phyloP scores from a whole-genome alignment of 2,113 vertebrate genomes.

The Ciconia boyciana region DNA sequence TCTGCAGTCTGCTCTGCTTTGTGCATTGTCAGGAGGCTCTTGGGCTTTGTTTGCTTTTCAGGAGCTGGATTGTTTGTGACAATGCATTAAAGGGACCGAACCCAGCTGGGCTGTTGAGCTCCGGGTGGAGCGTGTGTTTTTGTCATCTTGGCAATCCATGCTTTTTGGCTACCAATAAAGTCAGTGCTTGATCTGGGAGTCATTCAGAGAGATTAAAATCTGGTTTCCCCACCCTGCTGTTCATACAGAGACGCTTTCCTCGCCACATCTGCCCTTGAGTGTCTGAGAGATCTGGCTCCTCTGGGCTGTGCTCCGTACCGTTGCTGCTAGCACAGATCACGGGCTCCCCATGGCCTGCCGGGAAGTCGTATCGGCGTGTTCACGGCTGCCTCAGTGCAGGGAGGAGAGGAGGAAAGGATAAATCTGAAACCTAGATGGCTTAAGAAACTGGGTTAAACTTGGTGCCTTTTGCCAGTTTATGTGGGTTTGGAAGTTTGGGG shows the following conservation, averaged over 20 bases:
- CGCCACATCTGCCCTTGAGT: not conserved
- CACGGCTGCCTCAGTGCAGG: not conserved
- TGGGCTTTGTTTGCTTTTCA: not conserved
- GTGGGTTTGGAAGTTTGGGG: not conserved
- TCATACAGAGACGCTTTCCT: not conserved
- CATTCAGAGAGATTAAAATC: not conserved
- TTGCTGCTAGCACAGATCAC: not conserved
- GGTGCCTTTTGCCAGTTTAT: rapidly evolving
- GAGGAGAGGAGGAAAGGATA: not conserved
- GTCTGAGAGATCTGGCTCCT: not conserved
- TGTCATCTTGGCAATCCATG: not conserved
- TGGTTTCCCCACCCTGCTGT: not conserved
- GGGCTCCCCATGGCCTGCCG: not conserved
- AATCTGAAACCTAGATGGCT: not conserved
- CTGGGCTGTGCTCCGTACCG: not conserved
- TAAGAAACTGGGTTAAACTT: not conserved
- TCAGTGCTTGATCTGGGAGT: not conserved
- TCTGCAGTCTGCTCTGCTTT: not conserved
- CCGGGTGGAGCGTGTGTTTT: not conserved
- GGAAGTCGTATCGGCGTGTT: rapidly evolving
- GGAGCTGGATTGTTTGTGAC: not conserved
- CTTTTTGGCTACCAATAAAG: not conserved
- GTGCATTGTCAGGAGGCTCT: not conserved
- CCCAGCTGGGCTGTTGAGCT: not conserved
- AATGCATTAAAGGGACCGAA: not conserved